Percentiles rank a stretch among this genome's conserved stretches.
Evolutionary conservation across 2,797 vertebrate genomes (phyloP).

Genomic region (Brachyalestes nurse): DNA sequence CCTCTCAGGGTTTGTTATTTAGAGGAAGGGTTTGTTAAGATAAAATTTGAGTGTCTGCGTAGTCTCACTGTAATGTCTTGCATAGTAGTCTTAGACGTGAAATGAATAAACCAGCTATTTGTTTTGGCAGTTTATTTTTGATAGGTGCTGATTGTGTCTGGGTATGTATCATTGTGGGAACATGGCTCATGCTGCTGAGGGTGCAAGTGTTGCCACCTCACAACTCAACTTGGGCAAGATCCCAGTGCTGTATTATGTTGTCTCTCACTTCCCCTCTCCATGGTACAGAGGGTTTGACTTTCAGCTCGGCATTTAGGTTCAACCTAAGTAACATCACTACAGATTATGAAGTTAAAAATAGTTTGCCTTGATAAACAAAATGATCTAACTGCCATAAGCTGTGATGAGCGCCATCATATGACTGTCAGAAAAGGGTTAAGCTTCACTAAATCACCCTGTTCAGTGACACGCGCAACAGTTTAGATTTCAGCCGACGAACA

Average conservation of each 20-base stretch:
- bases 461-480: too few relatives aligned
- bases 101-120: constrained; percentile 36
- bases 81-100: not conserved
- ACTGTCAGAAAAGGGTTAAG: too few relatives aligned
- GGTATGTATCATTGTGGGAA: not conserved
- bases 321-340: not conserved
- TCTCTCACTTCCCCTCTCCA: not conserved
- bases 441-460: too few relatives aligned
- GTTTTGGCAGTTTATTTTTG: constrained; percentile 22
- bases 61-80: not conserved
- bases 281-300: not conserved
- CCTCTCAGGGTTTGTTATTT: not conserved
- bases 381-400: too few relatives aligned
- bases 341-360: not conserved
- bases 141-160: constrained; percentile 2
- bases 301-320: not conserved
- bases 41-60: not conserved
- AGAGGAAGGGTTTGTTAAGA: not conserved
- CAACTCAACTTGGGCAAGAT: not conserved
- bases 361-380: not conserved
- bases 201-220: not conserved
- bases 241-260: constrained; percentile 3
- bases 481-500: too few relatives aligned
- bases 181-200: not conserved
- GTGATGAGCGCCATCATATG: too few relatives aligned